These are phyloP conservation scores for Drosophila nikananu DNA, from an alignment of 1,140 invertebrate genomes.

Conservation along the genomic window DNA sequence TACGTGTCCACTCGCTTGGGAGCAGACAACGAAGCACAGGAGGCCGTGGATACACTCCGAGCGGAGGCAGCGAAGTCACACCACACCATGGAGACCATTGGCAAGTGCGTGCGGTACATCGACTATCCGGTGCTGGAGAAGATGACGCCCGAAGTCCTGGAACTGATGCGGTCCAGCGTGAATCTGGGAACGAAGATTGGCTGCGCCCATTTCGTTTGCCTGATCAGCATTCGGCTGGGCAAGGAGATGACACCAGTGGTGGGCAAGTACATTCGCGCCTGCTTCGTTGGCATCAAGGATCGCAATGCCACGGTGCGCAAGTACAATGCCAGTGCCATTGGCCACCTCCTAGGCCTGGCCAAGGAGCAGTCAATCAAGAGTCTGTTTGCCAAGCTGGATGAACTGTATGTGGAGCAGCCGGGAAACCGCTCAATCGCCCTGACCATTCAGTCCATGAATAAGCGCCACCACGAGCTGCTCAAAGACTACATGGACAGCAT, in stretches of 20 bases:
- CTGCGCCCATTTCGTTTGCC: slow-evolving; percentile 93
- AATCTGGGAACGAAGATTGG: slow-evolving; percentile 94
- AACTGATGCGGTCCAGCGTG: slow-evolving; percentile 92
- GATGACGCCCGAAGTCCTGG: slow-evolving; percentile 92
- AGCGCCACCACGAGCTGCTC: slow-evolving; percentile 93
- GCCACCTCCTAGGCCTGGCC: slow-evolving; percentile 93
- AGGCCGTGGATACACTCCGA: slow-evolving; percentile 91
- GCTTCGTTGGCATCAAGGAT: slow-evolving; percentile 93
- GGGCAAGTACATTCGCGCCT: slow-evolving; percentile 92
- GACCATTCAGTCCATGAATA: slow-evolving; percentile 92
- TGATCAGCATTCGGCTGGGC: slow-evolving; percentile 86
- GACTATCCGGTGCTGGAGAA: slow-evolving; percentile 91
- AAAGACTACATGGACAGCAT: slow-evolving; percentile 92
- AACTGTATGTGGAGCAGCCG: slow-evolving; percentile 92
- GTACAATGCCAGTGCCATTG: slow-evolving; percentile 93
- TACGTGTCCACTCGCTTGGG: slow-evolving; percentile 92
- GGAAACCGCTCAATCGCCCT: slow-evolving; percentile 91
- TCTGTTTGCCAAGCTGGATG: slow-evolving; percentile 92
- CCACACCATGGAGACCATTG: slow-evolving; percentile 95
- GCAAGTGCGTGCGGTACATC: slow-evolving; percentile 94
- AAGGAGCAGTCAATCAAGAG: slow-evolving; percentile 95
- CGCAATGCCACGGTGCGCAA: slow-evolving; percentile 93
- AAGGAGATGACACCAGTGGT: slow-evolving; percentile 86
- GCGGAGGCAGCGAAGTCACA: slow-evolving; percentile 92
- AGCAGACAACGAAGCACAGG: slow-evolving; percentile 88